These are phyloP conservation scores for Pempheris klunzingeri DNA, from an alignment of 2,797 vertebrate genomes.

Conservation along the genomic window DNA sequence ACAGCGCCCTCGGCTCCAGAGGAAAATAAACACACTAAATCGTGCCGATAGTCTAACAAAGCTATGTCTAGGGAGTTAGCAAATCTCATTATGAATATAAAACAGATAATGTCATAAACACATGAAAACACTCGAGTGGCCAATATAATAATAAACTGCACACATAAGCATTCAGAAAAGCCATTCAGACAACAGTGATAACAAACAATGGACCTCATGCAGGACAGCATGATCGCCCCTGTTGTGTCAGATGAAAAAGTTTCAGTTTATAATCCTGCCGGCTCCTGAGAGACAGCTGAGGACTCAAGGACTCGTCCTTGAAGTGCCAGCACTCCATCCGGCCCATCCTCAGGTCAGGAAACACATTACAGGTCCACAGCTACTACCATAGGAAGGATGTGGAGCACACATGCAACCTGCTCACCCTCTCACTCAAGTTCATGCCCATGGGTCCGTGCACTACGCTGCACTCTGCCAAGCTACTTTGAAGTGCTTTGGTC, in stretches of 20 bases:
- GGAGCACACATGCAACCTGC: constrained; percentile 60
- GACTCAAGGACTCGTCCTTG: constrained; percentile 87
- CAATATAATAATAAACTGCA: constrained; percentile 53
- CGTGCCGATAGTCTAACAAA: constrained; percentile 47
- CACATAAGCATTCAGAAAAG: constrained; percentile 23
- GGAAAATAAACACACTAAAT: constrained; percentile 76
- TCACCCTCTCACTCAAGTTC: constrained; percentile 53
- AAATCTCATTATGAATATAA: constrained; percentile 56
- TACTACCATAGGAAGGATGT: constrained; percentile 84
- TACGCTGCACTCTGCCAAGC: constrained; percentile 3
- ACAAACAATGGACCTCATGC: constrained; percentile 50
- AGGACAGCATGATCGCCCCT: constrained; percentile 29
- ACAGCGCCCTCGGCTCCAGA: constrained; percentile 40
- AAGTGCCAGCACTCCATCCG: constrained; percentile 82
- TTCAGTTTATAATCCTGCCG: constrained; percentile 68
- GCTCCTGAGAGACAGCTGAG: constrained; percentile 67
- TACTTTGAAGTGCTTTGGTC: constrained; percentile 57
- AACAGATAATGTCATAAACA: constrained; percentile 54
- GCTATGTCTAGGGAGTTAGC: constrained; percentile 44
- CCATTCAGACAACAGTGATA: constrained; percentile 32
- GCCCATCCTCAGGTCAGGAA: constrained; percentile 86
- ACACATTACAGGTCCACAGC: constrained; percentile 79
- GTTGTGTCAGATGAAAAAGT: constrained; percentile 75
- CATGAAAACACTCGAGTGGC: constrained; percentile 43
- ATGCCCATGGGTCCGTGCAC: constrained; percentile 31